A percentile compares a stretch with the other conserved stretches of the same genome.
These are phyloP conservation scores for Stichodactyla helianthus DNA, from an alignment of 64 coral and sea anemone species.

Conservation along the genomic window DNA sequence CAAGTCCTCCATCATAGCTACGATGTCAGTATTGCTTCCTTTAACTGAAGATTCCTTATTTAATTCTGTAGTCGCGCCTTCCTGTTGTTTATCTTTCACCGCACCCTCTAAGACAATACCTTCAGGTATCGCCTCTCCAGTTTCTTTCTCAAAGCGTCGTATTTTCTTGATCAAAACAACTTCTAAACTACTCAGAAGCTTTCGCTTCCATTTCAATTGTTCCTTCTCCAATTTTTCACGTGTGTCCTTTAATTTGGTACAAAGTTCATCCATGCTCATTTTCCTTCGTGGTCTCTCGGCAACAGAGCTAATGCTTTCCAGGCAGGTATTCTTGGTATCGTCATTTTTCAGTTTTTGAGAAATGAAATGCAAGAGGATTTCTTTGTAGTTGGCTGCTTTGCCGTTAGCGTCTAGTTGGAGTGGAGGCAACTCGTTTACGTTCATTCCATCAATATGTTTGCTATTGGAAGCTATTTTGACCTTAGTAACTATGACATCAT, in stretches of 20 bases:
- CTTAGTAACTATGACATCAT: conserved; percentile 17
- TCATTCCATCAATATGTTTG: background rate
- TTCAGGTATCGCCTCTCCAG: background rate
- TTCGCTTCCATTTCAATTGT: conserved; percentile 15
- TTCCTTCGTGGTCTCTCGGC: background rate
- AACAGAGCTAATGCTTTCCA: background rate
- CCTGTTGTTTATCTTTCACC: background rate
- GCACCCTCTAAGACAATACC: background rate
- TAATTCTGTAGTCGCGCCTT: background rate
- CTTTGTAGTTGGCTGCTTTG: conserved; percentile 21
- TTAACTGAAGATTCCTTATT: background rate
- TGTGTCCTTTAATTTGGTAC: conserved; percentile 4
- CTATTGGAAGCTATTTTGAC: background rate
- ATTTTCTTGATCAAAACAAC: conserved; percentile 35
- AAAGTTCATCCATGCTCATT: conserved; percentile 24
- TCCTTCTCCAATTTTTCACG: conserved; percentile 24
- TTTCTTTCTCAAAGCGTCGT: background rate
- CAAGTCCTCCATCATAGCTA: conserved; percentile 23
- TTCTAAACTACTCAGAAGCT: conserved; percentile 14
- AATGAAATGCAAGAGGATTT: conserved; percentile 7
- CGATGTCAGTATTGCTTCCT: conserved; percentile 19
- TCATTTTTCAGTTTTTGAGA: conserved; percentile 22
- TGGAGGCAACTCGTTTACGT: background rate
- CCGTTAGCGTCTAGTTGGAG: conserved; percentile 10
- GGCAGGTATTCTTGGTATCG: background rate